Evolutionary conservation across 92 coral and sea anemone species (phyloP).

Genomic region (Ricordea florida): DNA sequence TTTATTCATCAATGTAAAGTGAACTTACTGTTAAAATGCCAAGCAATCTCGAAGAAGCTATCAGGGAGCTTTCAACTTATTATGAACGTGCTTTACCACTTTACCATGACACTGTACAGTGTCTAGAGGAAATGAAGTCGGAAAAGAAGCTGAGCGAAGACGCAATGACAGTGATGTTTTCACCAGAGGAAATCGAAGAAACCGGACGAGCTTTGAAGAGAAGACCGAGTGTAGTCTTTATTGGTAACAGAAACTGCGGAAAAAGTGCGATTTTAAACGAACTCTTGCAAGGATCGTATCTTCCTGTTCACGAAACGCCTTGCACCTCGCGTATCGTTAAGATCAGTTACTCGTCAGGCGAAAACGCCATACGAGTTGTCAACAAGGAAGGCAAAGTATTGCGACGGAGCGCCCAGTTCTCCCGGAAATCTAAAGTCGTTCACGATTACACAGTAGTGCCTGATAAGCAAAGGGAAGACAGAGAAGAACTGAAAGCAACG

Average conservation of each 20-base stretch:
- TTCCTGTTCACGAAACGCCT: constrained; percentile 32
- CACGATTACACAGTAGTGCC: not conserved
- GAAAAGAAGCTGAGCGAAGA: constrained; percentile 1
- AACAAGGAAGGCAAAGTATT: no score
- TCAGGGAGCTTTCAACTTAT: constrained; percentile 10
- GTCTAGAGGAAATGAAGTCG: constrained; percentile 20
- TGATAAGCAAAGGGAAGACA: not conserved
- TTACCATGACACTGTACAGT: constrained; percentile 10
- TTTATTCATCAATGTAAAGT: no score
- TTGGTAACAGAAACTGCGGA: constrained; percentile 48
- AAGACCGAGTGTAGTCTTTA: constrained; percentile 27
- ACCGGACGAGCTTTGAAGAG: constrained; percentile 18
- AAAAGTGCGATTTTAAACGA: constrained; percentile 35
- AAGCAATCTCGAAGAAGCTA: constrained; percentile 12
- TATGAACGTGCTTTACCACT: constrained; percentile 13
- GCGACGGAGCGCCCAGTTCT: no score
- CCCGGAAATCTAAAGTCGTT: not conserved
- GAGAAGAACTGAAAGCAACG: no score
- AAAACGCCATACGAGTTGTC: constrained; percentile 3
- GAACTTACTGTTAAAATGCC: no score
- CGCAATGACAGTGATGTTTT: not conserved
- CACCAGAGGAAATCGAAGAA: constrained; percentile 8
- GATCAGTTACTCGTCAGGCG: not conserved
- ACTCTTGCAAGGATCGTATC: not conserved
- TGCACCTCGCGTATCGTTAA: constrained; percentile 48